phyloP scores from a whole-genome alignment of 2,888 invertebrate genomes.

The Netelia inedita region DNA sequence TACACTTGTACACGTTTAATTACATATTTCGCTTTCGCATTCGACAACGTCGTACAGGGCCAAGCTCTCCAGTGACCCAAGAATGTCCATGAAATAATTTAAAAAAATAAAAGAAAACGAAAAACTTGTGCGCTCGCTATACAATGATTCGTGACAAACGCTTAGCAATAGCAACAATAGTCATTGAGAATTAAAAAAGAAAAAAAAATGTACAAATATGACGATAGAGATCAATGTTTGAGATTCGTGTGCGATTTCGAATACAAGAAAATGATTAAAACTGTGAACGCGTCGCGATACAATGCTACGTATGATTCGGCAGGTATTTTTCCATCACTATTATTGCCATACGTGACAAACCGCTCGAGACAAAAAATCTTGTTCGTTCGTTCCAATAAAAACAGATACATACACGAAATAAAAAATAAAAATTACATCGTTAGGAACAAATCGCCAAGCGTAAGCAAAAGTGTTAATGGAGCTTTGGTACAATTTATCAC shows the following conservation, averaged over 20 bases:
- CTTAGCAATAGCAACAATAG: slow-evolving; percentile 4
- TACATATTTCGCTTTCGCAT: slow-evolving; percentile 71
- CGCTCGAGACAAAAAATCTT: slow-evolving; percentile 15
- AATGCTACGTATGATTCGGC: background rate
- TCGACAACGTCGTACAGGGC: slow-evolving; percentile 65
- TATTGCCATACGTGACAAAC: slow-evolving; percentile 16
- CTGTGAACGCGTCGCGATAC: background rate
- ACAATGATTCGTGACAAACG: slow-evolving; percentile 16
- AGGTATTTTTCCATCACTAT: background rate
- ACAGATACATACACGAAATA: slow-evolving; percentile 45
- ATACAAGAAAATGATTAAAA: background rate
- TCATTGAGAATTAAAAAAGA: slow-evolving; percentile 1
- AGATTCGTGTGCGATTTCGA: slow-evolving; percentile 12
- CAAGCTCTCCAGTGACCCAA: slow-evolving; percentile 42
- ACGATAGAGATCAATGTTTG: slow-evolving; percentile 32
- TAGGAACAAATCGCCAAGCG: slow-evolving; percentile 14
- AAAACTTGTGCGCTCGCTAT: background rate
- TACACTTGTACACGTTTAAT: slow-evolving; percentile 49
- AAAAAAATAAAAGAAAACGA: background rate
- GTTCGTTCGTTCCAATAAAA: slow-evolving; percentile 28
- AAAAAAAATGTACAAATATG: slow-evolving; percentile 27
- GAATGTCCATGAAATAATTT: slow-evolving; percentile 5
- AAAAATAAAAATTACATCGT: slow-evolving; percentile 31
- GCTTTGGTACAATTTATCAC: slow-evolving; percentile 43
- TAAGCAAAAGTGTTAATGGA: slow-evolving; percentile 13